Conservation (phyloP, 2,797 vertebrate species). For the Sebastes trivittatus region DNA sequence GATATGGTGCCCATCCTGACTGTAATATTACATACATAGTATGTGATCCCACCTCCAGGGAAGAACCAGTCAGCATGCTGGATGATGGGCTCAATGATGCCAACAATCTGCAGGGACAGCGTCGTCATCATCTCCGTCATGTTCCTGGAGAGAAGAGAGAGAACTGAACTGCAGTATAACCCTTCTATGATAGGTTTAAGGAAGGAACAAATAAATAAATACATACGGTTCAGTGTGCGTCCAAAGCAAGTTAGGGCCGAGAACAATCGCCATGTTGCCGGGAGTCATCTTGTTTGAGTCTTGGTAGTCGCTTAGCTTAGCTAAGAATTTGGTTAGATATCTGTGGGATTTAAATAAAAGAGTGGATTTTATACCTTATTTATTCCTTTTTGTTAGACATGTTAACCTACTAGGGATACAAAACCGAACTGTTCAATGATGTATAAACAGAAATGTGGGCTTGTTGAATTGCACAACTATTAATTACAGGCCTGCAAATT, state of each 20-base stretch:
- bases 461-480: too few species aligned
- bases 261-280: constrained; percentile 96
- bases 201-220: not conserved
- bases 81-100: constrained; percentile 96
- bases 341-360: constrained; percentile 71
- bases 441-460: too few species aligned
- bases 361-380: not conserved
- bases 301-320: constrained; percentile 94
- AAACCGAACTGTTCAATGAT: too few species aligned
- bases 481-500: too few species aligned
- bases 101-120: constrained; percentile 95
- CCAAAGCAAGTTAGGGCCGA: constrained; percentile 97
- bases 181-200: not conserved
- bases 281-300: constrained; percentile 98
- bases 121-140: constrained; percentile 99
- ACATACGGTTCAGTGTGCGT: constrained; percentile 92
- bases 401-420: not conserved
- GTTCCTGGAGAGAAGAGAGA: constrained; percentile 82
- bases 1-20: not conserved
- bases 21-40: constrained; percentile 26
- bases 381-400: not conserved
- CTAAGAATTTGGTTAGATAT: constrained; percentile 96
- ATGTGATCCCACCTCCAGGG: constrained; percentile 87
- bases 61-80: constrained; percentile 99
- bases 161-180: not conserved